These are phyloP conservation scores for Anas platyrhynchos DNA, from an alignment of 2,113 vertebrate species.

Conservation along the genomic window DNA sequence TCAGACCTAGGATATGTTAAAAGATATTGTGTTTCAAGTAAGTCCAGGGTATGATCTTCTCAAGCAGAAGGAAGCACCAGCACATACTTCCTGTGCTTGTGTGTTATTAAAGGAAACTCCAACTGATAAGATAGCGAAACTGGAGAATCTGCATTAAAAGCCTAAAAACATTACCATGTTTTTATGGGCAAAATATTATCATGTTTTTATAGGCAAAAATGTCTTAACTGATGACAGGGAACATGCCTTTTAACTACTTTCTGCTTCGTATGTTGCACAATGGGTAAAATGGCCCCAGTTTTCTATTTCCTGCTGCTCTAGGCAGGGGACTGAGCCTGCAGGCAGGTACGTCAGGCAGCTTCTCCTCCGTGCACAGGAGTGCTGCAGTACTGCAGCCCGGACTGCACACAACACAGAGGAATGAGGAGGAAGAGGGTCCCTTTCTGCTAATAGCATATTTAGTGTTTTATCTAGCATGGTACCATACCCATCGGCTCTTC, in stretches of 20 bases:
- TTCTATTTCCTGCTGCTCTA: background rate
- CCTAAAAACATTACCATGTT: background rate
- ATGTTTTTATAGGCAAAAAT: background rate
- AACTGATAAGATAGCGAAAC: background rate
- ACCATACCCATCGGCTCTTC: background rate
- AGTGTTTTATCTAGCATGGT: background rate
- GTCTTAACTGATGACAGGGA: background rate
- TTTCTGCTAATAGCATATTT: background rate
- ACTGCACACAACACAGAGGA: background rate
- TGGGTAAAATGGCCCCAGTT: background rate
- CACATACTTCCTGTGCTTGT: background rate
- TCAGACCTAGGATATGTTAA: background rate
- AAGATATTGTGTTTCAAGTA: background rate
- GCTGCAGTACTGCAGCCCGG: background rate
- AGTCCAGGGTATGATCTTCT: background rate
- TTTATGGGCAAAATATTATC: background rate
- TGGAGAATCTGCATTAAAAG: background rate
- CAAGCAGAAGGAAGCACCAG: background rate
- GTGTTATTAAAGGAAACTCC: background rate
- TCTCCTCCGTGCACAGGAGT: background rate
- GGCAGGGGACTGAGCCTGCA: accelerated
- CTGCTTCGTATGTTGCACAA: background rate
- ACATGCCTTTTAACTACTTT: background rate
- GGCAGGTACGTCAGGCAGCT: background rate
- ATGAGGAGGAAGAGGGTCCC: background rate